Evolutionary conservation across 2,888 invertebrate genomes (phyloP).

Genomic region (Brachyptera putata): DNA sequence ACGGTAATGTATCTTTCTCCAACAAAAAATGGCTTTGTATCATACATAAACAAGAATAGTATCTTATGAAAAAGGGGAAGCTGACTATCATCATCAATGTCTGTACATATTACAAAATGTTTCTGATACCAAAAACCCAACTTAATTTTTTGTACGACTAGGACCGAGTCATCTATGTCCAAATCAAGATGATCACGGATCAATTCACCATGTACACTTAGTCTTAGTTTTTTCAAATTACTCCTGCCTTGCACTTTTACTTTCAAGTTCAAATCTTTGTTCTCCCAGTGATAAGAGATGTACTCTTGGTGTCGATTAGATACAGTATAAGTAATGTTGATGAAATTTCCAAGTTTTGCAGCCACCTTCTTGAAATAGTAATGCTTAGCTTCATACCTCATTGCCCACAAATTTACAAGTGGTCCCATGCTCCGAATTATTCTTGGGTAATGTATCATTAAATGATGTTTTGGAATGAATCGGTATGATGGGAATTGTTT

Average conservation of each 20-base stretch:
- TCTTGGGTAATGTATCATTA: constrained; percentile 27
- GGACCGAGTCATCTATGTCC: background rate
- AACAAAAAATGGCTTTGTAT: background rate
- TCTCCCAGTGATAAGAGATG: constrained; percentile 18
- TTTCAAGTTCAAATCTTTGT: background rate
- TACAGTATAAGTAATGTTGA: constrained; percentile 26
- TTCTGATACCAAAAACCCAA: background rate
- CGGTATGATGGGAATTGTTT: background rate
- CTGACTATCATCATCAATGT: background rate
- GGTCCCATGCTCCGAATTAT: constrained; percentile 27
- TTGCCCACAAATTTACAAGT: constrained; percentile 25
- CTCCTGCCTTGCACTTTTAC: background rate
- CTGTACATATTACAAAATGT: background rate
- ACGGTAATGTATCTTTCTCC: background rate
- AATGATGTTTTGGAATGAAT: constrained; percentile 30
- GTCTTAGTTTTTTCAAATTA: too few relatives aligned
- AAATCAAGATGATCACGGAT: background rate
- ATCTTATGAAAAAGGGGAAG: background rate
- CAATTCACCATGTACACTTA: background rate
- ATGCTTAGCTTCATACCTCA: constrained; percentile 30
- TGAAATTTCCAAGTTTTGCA: constrained; percentile 27
- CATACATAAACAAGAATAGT: background rate
- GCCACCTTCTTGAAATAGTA: constrained; percentile 26
- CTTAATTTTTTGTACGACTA: background rate
- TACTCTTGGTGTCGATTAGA: constrained; percentile 27